Evolutionary conservation across 2,888 invertebrate species (phyloP), one percentile per base, ranked within the genome.

Genomic region (Trachelus stipa): DNA sequence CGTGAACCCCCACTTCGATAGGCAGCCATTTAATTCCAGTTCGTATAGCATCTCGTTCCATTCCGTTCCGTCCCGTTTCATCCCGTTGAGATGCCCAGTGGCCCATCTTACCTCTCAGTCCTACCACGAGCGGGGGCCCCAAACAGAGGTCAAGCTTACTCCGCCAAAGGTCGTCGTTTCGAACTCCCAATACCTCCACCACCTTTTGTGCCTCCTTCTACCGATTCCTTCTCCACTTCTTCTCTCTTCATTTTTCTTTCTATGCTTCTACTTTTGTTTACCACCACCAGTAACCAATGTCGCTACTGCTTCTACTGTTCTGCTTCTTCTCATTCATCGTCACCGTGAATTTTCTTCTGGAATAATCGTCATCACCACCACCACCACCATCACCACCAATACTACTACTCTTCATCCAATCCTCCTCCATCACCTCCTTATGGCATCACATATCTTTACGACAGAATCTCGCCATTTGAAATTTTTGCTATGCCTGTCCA

Each of bases 1-100:
- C 79, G 75, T 79, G 76, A 75, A 75, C 76, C 56, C 82, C 80
- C 31, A 71, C 69, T 69, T 79, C 78, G 15, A 75, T 37, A 31
- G 15, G 71, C 37, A 76, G 76, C 73, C 30, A 76, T 77, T 37
- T 76, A 68, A 40, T 40, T 68, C 40, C 80, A 56, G 56, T 56
- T 56, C 23, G 56, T 23, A 56, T 56, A 56, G 56, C 56, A 9
- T 56, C 74, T 81, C 85, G 85, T 81, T 83, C 84, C 85, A 82
- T 76, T 71, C 75, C 81, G 82, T 84, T 78, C 85, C 76, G 23
- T 76, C 73, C 30, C 33, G 71, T n/a, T 34, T 73, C 73, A 56
- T 69, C 78, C 74, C 31, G 76, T 73, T 69, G 75, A 69, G 73
- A 37, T 73, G 35, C 76, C 79, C 35, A 81, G 81, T 73, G 81